phyloP scores from a whole-genome alignment of 2,888 invertebrate genomes.

The Xestia sexstrigata region DNA sequence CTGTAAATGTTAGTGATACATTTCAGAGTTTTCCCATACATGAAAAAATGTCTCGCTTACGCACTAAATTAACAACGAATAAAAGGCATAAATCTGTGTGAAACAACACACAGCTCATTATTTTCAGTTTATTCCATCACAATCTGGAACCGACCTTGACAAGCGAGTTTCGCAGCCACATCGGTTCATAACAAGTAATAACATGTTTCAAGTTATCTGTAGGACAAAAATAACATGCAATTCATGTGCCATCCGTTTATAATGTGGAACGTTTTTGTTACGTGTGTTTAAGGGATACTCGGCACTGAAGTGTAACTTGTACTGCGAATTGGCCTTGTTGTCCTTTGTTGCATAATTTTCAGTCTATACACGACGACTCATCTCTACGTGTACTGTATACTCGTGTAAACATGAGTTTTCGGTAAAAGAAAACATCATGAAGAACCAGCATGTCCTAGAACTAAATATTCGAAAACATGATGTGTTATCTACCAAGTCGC shows the following conservation, averaged over 20 bases:
- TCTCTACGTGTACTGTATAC: too few relatives aligned
- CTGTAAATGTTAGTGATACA: not conserved
- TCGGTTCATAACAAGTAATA: constrained; percentile 50
- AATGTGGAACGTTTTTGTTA: constrained; percentile 40
- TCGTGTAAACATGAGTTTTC: too few relatives aligned
- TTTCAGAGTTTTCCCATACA: not conserved
- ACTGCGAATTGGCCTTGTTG: not conserved
- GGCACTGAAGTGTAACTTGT: constrained; percentile 19
- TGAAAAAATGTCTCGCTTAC: not conserved
- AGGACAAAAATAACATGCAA: constrained; percentile 58
- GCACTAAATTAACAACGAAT: not conserved
- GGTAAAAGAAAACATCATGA: too few relatives aligned
- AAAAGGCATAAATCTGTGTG: not conserved
- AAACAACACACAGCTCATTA: constrained; percentile 10
- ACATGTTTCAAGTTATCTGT: constrained; percentile 51
- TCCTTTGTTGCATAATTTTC: not conserved
- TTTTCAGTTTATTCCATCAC: constrained; percentile 21
- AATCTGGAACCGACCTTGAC: constrained; percentile 36
- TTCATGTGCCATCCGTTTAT: constrained; percentile 43
- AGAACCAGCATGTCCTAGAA: too few relatives aligned
- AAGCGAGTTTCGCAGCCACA: constrained; percentile 33
- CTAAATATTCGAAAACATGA: too few relatives aligned
- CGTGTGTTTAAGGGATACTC: not conserved
- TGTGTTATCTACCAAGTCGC: too few relatives aligned
- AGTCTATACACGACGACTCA: not conserved